Evolutionary conservation across 2,888 invertebrate species (phyloP).

Genomic region (Drosophila multiciliata): DNA sequence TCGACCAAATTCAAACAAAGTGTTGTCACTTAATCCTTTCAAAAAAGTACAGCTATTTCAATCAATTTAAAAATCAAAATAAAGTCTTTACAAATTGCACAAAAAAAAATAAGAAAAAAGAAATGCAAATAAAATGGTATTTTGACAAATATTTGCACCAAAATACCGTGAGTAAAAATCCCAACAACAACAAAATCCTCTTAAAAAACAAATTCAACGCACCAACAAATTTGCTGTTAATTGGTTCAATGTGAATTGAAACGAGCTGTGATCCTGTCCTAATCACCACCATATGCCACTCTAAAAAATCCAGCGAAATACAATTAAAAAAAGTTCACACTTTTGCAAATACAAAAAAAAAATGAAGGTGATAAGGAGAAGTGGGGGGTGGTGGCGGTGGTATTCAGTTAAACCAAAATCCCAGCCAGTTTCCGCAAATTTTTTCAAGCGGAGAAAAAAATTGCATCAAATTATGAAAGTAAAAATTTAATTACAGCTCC

Average conservation of each 20-base stretch:
- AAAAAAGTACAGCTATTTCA: conserved; percentile 3
- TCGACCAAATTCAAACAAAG: conserved; percentile 9
- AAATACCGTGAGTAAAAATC: background rate
- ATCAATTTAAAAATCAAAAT: conserved; percentile 27
- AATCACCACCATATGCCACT: conserved; percentile 46
- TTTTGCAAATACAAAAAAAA: conserved; percentile 27
- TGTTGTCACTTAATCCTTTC: conserved; percentile 10
- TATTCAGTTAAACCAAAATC: conserved; percentile 18
- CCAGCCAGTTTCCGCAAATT: conserved; percentile 51
- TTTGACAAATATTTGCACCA: conserved; percentile 38
- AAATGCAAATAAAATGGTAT: conserved; percentile 2
- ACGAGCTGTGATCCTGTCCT: conserved; percentile 36
- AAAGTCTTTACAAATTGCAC: conserved; percentile 13
- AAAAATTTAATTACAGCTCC: conserved; percentile 74
- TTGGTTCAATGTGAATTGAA: conserved; percentile 29
- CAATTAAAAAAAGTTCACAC: conserved; percentile 68
- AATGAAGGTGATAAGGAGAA: background rate
- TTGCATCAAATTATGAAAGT: conserved; percentile 76
- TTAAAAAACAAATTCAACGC: conserved; percentile 27
- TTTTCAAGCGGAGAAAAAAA: conserved; percentile 47
- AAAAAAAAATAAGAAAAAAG: conserved; percentile 1
- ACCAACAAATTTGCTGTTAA: conserved; percentile 37
- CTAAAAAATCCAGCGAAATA: conserved; percentile 48
- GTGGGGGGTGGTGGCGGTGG: background rate
- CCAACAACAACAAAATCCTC: conserved; percentile 11